A percentile compares a stretch with the other conserved stretches of the same genome.
Conservation (phyloP, 1,140 invertebrate genomes). For the Pseudomyrmex flavicornis region DNA sequence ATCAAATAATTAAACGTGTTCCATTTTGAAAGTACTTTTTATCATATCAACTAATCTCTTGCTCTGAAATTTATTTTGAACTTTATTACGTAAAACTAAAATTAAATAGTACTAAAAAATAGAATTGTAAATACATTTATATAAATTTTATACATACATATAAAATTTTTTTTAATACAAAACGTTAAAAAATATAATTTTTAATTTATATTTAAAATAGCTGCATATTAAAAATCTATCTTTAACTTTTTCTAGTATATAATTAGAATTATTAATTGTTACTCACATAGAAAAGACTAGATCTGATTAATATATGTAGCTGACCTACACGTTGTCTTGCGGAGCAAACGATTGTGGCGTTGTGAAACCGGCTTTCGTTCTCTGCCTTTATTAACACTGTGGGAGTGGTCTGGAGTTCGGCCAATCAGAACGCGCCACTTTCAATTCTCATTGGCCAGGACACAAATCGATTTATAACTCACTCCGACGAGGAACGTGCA, state of each 20-base stretch:
- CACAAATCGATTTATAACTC: slow-evolving; percentile 84
- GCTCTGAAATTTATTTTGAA: too few species aligned
- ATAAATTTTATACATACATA: not conserved
- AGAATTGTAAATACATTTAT: not conserved
- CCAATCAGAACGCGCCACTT: slow-evolving; percentile 82
- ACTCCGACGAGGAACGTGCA: slow-evolving; percentile 73
- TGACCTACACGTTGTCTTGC: slow-evolving; percentile 14
- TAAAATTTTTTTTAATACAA: not conserved
- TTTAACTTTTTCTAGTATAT: not conserved
- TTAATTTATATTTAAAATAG: not conserved
- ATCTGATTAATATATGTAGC: not conserved
- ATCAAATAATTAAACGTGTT: slow-evolving; percentile 49
- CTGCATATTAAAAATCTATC: not conserved
- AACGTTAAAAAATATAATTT: not conserved
- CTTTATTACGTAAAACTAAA: not conserved
- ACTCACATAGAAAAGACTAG: not conserved
- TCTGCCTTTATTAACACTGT: slow-evolving; percentile 77
- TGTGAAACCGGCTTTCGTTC: slow-evolving; percentile 77
- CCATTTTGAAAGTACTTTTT: not conserved
- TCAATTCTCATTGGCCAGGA: slow-evolving; percentile 81
- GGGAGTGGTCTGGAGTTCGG: slow-evolving; percentile 80
- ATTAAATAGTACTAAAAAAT: not conserved
- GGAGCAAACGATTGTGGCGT: slow-evolving; percentile 57
- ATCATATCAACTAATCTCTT: slow-evolving; percentile 15
- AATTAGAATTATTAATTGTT: not conserved